Evolutionary conservation across 2,888 invertebrate species (phyloP), one percentile per base, ranked within the genome.

Genomic region (Drosophila multiciliata): DNA sequence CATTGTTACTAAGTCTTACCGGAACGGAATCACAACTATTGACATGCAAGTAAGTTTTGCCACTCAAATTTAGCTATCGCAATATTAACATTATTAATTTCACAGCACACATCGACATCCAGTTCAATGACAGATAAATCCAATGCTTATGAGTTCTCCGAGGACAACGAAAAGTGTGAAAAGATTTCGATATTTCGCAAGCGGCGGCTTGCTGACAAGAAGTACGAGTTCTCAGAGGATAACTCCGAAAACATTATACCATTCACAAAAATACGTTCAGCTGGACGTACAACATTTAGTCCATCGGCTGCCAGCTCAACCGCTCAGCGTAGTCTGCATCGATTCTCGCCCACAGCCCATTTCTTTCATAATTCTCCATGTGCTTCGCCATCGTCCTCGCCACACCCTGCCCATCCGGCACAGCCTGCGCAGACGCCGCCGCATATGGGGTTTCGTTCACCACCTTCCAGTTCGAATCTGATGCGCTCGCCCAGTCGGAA

Each of bases 221-320:
- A 97, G 91, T 98, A 98, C 91, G 98, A 98, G 90, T 98, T 98
- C 90, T 97, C 96, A 0, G 97, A 97, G 84, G 97, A 97, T 71
- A 95, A 95, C 80, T 94, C 94, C 0, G 95, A 95, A 87, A 95
- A 95, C 81, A 95, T 95, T 66, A 94, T 95, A 87, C 93, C 91
- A 54, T 92, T 91, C 85, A 94, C 91, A 74, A 94, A 91, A 82
- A 91, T 87, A 73, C 91, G 87, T 45, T 88, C 89, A 45, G 90
- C 91, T 9, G 87, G 85, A 26, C 84, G 85, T 5, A 81, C 77
- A 0, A 75, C 63, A 66, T 80, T 75, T 42, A 80, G 45, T 58
- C 66, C 71, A 8, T 77, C 80, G 2, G 20, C 74, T 0, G 71
- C 73, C 20, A 83, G 69, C 20, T 73, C 90, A 2, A 69, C 78